Evolutionary conservation across 2,113 vertebrate species (phyloP).

Genomic region (Vulpes lagopus): DNA sequence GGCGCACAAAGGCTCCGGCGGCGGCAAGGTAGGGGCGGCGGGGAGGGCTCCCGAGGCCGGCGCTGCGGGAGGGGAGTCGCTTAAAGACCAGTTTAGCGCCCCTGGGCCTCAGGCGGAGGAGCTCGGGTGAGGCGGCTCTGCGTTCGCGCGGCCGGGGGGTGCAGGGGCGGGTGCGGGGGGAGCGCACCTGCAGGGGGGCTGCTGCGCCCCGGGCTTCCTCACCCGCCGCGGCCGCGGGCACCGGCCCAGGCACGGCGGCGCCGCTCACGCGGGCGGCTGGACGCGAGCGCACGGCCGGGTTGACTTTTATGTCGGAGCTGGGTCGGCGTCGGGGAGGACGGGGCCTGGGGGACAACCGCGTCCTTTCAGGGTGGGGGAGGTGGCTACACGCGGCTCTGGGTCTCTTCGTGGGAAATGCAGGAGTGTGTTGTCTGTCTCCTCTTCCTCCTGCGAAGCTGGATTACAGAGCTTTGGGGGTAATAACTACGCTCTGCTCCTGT

Average conservation of each 20-base stretch:
- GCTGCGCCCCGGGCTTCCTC: too few relatives aligned
- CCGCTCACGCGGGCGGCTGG: too few relatives aligned
- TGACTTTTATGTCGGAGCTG: background rate
- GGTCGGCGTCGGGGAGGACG: background rate
- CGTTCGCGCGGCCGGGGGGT: too few relatives aligned
- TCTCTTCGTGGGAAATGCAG: background rate
- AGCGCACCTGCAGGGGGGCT: too few relatives aligned
- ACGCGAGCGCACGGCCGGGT: too few relatives aligned
- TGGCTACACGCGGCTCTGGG: background rate
- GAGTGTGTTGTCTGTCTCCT: background rate
- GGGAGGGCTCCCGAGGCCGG: background rate
- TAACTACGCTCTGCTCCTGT: background rate
- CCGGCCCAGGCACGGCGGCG: too few relatives aligned
- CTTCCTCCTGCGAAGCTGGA: background rate
- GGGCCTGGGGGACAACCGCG: background rate
- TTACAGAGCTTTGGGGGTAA: background rate
- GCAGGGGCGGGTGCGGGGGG: too few relatives aligned
- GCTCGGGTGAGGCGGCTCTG: too few relatives aligned
- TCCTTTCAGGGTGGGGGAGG: background rate
- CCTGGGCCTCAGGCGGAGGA: too few relatives aligned
- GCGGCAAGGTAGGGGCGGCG: slow-evolving; percentile 87
- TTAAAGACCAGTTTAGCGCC: background rate
- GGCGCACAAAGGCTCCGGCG: slow-evolving; percentile 85
- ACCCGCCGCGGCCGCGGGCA: too few relatives aligned
- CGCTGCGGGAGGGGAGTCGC: background rate